These are phyloP conservation scores for Hydrophis major DNA, from an alignment of 2,797 vertebrate species.

Conservation along the genomic window DNA sequence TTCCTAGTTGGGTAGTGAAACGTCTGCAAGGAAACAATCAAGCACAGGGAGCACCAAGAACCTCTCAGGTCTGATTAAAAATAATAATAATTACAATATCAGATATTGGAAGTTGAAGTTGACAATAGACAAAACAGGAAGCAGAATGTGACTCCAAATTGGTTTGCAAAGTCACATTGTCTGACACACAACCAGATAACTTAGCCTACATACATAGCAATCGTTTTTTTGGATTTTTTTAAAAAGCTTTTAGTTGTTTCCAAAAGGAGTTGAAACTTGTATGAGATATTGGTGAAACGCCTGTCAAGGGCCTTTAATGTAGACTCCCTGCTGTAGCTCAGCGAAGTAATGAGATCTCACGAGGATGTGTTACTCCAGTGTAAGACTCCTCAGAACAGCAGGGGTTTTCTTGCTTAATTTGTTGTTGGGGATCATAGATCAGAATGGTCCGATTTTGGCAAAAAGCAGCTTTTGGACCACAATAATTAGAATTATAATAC, in stretches of 20 bases:
- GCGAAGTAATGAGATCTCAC: too few species aligned
- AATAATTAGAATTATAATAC: background rate
- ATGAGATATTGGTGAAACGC: background rate
- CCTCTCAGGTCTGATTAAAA: too few species aligned
- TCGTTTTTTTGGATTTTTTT: background rate
- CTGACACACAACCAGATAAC: background rate
- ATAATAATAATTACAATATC: background rate
- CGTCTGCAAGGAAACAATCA: too few species aligned
- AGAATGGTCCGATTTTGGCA: background rate
- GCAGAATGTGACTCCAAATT: background rate
- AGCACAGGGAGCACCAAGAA: too few species aligned
- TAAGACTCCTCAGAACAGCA: background rate
- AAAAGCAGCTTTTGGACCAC: background rate
- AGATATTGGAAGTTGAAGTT: background rate
- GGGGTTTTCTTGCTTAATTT: background rate
- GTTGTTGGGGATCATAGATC: too few species aligned
- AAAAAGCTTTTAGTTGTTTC: background rate
- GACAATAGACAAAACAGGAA: too few species aligned
- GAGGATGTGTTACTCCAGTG: background rate
- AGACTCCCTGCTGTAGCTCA: background rate
- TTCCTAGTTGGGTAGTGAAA: too few species aligned
- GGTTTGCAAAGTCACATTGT: background rate
- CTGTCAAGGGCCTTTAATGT: background rate
- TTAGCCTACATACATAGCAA: background rate
- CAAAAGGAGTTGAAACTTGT: background rate